Percentiles rank a stretch among this genome's conserved stretches.
These are phyloP conservation scores for Ctena decussata DNA, from an alignment of 2,888 invertebrate species.

Conservation along the genomic window DNA sequence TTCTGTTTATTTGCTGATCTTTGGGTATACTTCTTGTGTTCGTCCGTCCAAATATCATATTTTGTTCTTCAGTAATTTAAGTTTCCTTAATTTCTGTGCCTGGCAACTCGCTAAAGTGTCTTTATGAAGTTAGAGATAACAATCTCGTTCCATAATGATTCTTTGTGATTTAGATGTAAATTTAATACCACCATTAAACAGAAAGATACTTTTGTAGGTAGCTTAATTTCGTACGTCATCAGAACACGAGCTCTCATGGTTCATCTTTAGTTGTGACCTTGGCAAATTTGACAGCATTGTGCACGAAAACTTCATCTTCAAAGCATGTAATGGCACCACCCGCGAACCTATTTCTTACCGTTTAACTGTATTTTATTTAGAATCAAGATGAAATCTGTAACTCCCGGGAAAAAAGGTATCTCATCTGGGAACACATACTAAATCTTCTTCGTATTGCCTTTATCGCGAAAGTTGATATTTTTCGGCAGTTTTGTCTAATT, in stretches of 20 bases:
- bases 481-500: no score
- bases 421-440: no score
- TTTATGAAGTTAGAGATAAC: constrained; percentile 1
- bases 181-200: background rate
- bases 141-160: background rate
- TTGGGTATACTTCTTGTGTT: constrained; percentile 21
- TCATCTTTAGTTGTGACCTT: background rate
- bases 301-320: background rate
- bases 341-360: background rate
- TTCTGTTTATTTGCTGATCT: constrained; percentile 49
- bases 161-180: background rate
- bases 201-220: constrained; percentile 1
- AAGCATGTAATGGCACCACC: background rate
- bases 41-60: background rate
- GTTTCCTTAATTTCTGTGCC: constrained; percentile 23
- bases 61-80: background rate
- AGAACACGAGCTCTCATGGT: background rate
- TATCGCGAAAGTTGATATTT: no score
- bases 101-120: constrained; percentile 35
- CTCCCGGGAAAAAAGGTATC: no score
- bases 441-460: no score
- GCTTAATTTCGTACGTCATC: background rate
- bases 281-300: constrained; percentile 8
- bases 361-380: background rate
- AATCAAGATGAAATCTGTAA: background rate